Evolutionary conservation across 2,113 vertebrate genomes (phyloP).

Genomic region (Drymodes brunneopygia): DNA sequence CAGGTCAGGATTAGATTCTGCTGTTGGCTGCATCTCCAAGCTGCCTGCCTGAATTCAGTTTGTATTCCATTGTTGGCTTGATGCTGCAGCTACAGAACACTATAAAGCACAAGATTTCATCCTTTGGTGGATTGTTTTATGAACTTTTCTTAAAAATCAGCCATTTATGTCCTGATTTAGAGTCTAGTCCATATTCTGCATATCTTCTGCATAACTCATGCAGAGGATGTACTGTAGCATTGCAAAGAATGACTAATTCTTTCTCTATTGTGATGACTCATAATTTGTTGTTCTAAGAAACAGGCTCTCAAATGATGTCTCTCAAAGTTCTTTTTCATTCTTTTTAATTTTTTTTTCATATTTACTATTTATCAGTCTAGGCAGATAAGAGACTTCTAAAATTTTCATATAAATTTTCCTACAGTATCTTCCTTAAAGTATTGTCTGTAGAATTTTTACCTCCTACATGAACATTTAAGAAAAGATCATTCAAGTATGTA

Average conservation of each 20-base stretch:
- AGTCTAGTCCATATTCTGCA: slow-evolving; percentile 9
- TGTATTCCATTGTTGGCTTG: neutral
- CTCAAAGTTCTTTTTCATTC: neutral
- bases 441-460: slow-evolving; percentile 6
- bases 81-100: neutral
- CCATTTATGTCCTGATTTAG: slow-evolving; percentile 11
- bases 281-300: slow-evolving; percentile 60
- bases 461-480: slow-evolving; percentile 16
- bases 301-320: slow-evolving; percentile 11
- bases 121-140: neutral
- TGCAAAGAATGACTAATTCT: slow-evolving; percentile 63
- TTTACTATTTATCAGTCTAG: slow-evolving; percentile 37
- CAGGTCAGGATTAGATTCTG: neutral
- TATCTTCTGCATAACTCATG: slow-evolving; percentile 36
- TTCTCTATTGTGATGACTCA: slow-evolving; percentile 60
- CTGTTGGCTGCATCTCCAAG: neutral
- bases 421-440: neutral
- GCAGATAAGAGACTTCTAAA: neutral
- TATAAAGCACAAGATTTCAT: neutral
- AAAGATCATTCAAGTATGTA: slow-evolving; percentile 36
- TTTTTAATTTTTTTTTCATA: neutral
- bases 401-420: slow-evolving; percentile 12
- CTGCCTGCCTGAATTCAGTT: neutral
- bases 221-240: neutral
- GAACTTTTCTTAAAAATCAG: neutral